A percentile compares a stretch with the other conserved stretches of the same genome.
Conservation (phyloP, 2,797 vertebrate species). For the Eulemur coronatus region DNA sequence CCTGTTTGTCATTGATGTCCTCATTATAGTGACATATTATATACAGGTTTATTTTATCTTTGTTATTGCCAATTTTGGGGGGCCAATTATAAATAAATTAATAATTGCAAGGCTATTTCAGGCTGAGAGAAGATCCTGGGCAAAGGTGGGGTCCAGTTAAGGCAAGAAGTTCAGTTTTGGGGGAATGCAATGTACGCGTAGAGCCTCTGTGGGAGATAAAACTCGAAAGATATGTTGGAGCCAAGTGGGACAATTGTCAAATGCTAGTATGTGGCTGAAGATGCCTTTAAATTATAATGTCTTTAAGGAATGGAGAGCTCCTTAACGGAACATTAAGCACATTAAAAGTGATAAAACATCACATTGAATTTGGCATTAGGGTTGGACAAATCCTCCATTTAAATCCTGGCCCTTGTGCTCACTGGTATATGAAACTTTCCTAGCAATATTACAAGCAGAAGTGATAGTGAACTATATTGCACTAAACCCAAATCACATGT, state of each 20-base stretch:
- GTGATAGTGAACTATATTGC: neutral
- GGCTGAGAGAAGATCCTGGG: neutral
- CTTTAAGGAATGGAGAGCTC: neutral
- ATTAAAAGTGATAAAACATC: neutral
- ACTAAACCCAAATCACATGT: neutral
- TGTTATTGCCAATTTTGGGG: neutral
- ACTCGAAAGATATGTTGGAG: neutral
- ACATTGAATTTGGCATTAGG: neutral
- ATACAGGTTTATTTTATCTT: neutral
- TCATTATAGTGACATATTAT: neutral
- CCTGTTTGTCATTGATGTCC: neutral
- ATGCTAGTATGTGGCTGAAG: neutral
- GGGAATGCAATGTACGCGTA: neutral
- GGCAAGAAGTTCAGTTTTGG: neutral
- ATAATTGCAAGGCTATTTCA: neutral
- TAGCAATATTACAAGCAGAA: neutral
- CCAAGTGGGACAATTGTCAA: neutral
- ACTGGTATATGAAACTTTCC: neutral
- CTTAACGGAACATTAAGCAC: neutral
- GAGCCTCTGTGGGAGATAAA: fast-evolving
- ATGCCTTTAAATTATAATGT: neutral
- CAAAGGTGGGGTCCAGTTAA: neutral
- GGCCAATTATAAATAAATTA: neutral
- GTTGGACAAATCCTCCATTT: neutral
- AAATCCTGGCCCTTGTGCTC: neutral